Percentiles rank a stretch among this genome's conserved stretches.
These are phyloP conservation scores for Tichodroma muraria DNA, from an alignment of 2,113 vertebrate genomes.

Conservation along the genomic window DNA sequence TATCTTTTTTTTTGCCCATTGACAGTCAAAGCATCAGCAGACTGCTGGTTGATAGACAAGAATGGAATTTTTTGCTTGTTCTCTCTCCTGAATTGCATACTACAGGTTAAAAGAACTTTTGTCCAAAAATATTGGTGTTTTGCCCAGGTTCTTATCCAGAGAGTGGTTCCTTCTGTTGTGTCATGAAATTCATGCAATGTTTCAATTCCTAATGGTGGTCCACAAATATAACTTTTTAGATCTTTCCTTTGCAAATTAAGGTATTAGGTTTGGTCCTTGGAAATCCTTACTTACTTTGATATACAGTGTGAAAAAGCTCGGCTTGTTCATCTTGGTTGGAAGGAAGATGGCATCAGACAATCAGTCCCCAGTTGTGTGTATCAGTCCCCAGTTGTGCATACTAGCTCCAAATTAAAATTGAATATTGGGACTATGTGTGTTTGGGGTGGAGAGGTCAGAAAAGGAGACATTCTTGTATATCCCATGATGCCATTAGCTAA, in stretches of 20 bases:
- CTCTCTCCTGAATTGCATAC: background rate
- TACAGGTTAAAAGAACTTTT: background rate
- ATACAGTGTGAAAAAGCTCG: background rate
- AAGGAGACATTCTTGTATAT: background rate
- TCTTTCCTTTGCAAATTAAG: background rate
- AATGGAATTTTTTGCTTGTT: background rate
- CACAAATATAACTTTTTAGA: background rate
- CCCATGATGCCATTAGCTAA: background rate
- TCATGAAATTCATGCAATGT: background rate
- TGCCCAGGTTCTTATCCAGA: background rate
- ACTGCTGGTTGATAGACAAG: background rate
- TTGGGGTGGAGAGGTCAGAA: background rate
- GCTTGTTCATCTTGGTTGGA: background rate
- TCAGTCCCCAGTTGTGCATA: fast-evolving
- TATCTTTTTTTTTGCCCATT: background rate
- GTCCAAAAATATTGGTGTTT: background rate
- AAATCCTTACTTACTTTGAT: background rate
- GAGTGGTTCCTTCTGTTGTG: background rate
- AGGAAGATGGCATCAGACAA: background rate
- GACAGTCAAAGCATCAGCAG: background rate
- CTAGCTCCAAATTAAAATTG: background rate
- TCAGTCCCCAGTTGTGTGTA: no score
- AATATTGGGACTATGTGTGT: background rate
- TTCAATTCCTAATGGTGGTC: background rate
- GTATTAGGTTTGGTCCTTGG: background rate